Evolutionary conservation across 2,113 vertebrate species (phyloP), one percentile per base, ranked within the genome.

Genomic region (Podarcis raffonei): DNA sequence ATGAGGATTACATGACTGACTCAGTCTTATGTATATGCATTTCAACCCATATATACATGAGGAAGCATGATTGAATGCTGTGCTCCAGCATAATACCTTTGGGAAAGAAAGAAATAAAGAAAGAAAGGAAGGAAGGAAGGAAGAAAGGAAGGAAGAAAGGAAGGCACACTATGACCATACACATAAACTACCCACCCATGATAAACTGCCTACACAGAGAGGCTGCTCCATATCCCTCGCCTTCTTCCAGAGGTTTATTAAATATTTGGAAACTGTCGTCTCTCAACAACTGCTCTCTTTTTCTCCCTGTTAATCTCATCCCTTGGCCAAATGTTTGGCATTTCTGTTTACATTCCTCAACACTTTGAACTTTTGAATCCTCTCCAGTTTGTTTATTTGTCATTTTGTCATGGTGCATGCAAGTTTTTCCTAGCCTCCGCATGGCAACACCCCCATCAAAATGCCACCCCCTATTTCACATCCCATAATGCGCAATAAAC

Each of bases 11-110:
- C 79, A 23, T n/a, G 30, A 62, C n/a, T 32, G 48, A 32, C 2
- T 32, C 79, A 81, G 11, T 81, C 27, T n/a, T 57, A 30, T 80
- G 39, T 5, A 79, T 79, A 53, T 53, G 13, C 53, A 81, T 35
- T 62, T 32, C 6, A 23, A 13, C 6, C 5, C 18, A 1, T 16
- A 5, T 5, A 53, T 1, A 23, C 7, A 18, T 2, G 1, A 30
- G 48, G 57, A 81, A 27, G 18, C 53, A 62, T 23, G 16, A 5
- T 15, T n/a, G 27, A 81, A 30, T 32, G 78, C 27, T 30, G 53
- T 18, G 27, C 18, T 62, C 48, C 16, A 53, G 15, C 48, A 57
- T n/a, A 4, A 53, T 48, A 48, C 7, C 8, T 48, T 48, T 48
- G 2, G 42, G 8, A 48, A 48, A 48, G 42, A 48, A 48, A 48